A percentile compares a stretch with the other conserved stretches of the same genome.
Conservation (phyloP, 2,113 vertebrate species). For the Candoia aspera region DNA sequence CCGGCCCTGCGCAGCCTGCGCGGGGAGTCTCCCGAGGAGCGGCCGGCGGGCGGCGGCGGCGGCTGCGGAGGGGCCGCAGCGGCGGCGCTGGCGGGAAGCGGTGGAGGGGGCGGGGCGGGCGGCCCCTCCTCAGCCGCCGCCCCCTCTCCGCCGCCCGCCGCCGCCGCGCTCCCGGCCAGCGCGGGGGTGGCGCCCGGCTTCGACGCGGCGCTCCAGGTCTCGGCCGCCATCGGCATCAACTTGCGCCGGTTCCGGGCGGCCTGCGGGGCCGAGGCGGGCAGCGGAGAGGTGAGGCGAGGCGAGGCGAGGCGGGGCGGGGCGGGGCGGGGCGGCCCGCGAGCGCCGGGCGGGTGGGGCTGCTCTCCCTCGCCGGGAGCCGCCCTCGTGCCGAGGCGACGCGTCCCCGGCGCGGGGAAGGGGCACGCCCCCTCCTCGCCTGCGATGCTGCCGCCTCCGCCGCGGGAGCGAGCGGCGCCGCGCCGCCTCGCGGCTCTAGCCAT, state of each 20-base stretch:
- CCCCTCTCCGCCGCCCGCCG: not conserved
- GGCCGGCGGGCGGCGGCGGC: constrained; percentile 55
- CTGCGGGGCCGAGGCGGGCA: constrained; percentile 89
- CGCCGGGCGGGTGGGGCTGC: constrained; percentile 24
- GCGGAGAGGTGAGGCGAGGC: constrained; percentile 85
- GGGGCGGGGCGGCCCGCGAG: constrained; percentile 28
- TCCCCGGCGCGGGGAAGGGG: constrained; percentile 2
- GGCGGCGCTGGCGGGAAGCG: constrained; percentile 56
- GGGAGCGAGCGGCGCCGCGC: not conserved
- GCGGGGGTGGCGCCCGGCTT: constrained; percentile 87
- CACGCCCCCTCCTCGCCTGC: not conserved
- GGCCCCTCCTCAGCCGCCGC: constrained; percentile 62
- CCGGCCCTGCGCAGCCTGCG: constrained; percentile 79
- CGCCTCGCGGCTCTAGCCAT: not conserved
- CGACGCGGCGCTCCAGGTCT: constrained; percentile 94
- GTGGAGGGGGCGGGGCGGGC: constrained; percentile 64
- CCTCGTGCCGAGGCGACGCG: not conserved
- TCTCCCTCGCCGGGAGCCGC: constrained; percentile 16
- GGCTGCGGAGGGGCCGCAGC: constrained; percentile 56
- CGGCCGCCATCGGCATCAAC: constrained; percentile 92
- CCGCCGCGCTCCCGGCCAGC: not conserved
- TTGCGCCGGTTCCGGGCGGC: constrained; percentile 95
- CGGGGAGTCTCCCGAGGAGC: constrained; percentile 11
- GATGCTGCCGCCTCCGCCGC: not conserved
- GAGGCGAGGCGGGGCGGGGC: constrained; percentile 80